A percentile compares a stretch with the other conserved stretches of the same genome.
phyloP scores from a whole-genome alignment of 2,797 vertebrate species.

The Mus minutoides region DNA sequence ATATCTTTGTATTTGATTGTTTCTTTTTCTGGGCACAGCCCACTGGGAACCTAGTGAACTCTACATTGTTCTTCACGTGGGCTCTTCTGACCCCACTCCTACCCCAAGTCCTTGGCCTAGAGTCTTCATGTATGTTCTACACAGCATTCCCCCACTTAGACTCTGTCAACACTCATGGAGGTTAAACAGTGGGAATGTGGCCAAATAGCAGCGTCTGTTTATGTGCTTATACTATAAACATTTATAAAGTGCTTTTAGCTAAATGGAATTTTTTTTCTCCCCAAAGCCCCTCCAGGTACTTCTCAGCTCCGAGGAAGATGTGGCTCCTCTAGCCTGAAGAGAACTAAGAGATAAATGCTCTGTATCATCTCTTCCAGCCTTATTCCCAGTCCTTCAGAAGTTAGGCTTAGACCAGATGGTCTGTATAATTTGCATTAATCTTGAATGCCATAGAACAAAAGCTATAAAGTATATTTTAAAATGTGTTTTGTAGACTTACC shows the following conservation, averaged over 20 bases:
- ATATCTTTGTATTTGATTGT: background rate
- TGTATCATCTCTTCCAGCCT: slow-evolving; percentile 24
- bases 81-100: background rate
- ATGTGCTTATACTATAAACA: slow-evolving; percentile 66
- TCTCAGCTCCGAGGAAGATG: slow-evolving; percentile 64
- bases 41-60: background rate
- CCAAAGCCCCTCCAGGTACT: slow-evolving; percentile 31
- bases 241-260: slow-evolving; percentile 69
- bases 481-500: slow-evolving; percentile 31
- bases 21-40: background rate
- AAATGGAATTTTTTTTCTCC: slow-evolving; percentile 30
- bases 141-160: slow-evolving; percentile 23
- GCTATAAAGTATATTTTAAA: slow-evolving; percentile 32
- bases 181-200: background rate
- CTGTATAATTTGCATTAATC: slow-evolving; percentile 49
- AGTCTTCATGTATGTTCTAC: background rate
- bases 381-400: slow-evolving; percentile 28
- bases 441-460: background rate
- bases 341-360: slow-evolving; percentile 56
- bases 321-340: slow-evolving; percentile 43
- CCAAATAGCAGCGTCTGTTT: slow-evolving; percentile 53
- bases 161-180: slow-evolving; percentile 31
- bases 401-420: slow-evolving; percentile 46
- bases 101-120: background rate
- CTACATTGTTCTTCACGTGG: background rate